Conservation (phyloP, 1,140 invertebrate genomes). For the Vollenhovia emeryi region DNA sequence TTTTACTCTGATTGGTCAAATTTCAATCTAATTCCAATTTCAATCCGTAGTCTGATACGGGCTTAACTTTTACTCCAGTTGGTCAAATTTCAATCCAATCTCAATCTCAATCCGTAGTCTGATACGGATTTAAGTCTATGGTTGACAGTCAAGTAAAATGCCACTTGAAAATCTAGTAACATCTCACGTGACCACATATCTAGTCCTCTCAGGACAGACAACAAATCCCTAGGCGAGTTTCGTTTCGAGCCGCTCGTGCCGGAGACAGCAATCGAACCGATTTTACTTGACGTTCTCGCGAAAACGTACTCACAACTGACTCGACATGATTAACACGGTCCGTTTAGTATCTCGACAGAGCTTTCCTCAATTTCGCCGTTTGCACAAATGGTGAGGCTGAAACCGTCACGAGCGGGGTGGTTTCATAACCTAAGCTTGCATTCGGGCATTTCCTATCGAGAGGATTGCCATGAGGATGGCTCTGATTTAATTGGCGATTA, state of each 20-base stretch:
- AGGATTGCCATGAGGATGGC: not conserved
- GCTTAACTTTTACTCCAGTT: no score
- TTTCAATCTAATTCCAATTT: no score
- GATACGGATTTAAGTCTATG: no score
- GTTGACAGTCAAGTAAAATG: no score
- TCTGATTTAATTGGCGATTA: not conserved
- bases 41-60: no score
- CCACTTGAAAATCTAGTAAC: no score
- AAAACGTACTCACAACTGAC: not conserved
- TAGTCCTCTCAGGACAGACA: not conserved
- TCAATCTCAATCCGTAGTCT: no score
- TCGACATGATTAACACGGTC: constrained; percentile 78
- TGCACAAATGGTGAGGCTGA: constrained; percentile 80
- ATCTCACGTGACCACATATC: not conserved
- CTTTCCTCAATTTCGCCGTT: constrained; percentile 75
- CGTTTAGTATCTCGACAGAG: constrained; percentile 73
- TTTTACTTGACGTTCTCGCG: not conserved
- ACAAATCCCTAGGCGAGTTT: not conserved
- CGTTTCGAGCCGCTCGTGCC: not conserved
- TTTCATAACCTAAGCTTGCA: constrained; percentile 74
- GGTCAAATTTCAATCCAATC: no score
- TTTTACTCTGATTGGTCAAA: no score
- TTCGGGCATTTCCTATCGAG: not conserved
- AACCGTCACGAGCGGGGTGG: not conserved
- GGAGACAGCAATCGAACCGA: not conserved